A percentile compares a stretch with the other conserved stretches of the same genome.
Conservation (phyloP, 2,888 invertebrate species). For the Zhuqinia jingwanae region DNA sequence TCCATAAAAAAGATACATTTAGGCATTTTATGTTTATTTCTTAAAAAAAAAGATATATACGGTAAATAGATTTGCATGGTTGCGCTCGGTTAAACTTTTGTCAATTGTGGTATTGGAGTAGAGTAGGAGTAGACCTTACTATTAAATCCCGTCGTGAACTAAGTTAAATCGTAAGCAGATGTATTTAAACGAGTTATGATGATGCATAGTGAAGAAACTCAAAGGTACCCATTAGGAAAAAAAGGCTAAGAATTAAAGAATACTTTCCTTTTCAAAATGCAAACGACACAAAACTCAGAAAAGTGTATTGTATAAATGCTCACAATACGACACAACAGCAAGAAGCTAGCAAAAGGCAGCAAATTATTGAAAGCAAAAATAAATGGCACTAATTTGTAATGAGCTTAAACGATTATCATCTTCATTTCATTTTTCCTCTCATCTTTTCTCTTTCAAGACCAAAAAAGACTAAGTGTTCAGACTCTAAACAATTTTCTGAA, state of each 20-base stretch:
- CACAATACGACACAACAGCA: neutral
- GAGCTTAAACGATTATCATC: constrained; percentile 26
- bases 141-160: constrained; percentile 12
- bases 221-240: neutral
- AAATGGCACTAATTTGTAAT: constrained; percentile 45
- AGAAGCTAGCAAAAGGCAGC: too few relatives aligned
- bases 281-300: neutral
- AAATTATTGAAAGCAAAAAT: constrained; percentile 50
- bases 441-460: constrained; percentile 51
- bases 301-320: too few relatives aligned
- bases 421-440: neutral
- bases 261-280: constrained; percentile 15
- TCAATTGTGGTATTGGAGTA: constrained; percentile 36
- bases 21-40: neutral
- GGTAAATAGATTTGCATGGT: constrained; percentile 35
- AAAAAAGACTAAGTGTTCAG: neutral
- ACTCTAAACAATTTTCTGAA: constrained; percentile 33
- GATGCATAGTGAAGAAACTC: neutral
- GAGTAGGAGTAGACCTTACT: neutral
- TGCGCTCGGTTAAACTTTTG: constrained; percentile 63
- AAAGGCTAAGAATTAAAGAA: neutral
- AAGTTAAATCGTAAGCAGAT: neutral
- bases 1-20: too few relatives aligned
- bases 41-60: constrained; percentile 34
- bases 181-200: neutral